Evolutionary conservation across 2,888 invertebrate species (phyloP).

Genomic region (Uloborus plumipes): DNA sequence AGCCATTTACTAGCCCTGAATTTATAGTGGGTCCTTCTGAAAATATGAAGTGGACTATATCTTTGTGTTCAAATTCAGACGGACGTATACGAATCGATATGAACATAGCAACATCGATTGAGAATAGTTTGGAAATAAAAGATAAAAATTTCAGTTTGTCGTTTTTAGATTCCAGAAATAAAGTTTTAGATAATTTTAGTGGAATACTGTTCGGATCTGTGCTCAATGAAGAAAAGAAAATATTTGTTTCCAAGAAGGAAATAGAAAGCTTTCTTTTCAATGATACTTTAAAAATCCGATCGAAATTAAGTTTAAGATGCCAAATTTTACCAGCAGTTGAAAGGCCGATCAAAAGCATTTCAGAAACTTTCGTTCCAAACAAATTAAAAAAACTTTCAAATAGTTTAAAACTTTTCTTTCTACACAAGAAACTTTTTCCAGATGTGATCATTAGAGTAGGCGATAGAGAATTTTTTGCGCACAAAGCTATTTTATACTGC

Average conservation of each 20-base stretch:
- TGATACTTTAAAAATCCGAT: slow-evolving; percentile 2
- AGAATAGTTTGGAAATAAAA: no score
- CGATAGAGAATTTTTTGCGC: background rate
- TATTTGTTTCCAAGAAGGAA: no score
- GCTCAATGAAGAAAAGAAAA: no score
- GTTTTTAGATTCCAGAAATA: no score
- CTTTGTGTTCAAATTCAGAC: no score
- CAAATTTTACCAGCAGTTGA: background rate
- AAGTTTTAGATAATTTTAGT: no score
- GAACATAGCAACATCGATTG: no score
- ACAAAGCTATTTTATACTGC: background rate
- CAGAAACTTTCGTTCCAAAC: background rate
- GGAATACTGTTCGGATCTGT: no score
- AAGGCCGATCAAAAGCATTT: no score
- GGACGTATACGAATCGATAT: no score
- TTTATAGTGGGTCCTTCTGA: background rate
- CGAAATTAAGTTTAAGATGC: slow-evolving; percentile 3
- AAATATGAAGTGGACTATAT: no score
- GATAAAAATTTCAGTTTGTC: no score
- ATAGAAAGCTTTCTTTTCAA: slow-evolving; percentile 4
- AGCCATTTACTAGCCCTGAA: background rate
- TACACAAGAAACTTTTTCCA: background rate
- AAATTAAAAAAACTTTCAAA: background rate
- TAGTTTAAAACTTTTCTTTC: background rate
- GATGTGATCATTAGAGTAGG: slow-evolving; percentile 1